These are phyloP conservation scores for Anguilla anguilla DNA, from an alignment of 2,797 vertebrate species.

Conservation along the genomic window DNA sequence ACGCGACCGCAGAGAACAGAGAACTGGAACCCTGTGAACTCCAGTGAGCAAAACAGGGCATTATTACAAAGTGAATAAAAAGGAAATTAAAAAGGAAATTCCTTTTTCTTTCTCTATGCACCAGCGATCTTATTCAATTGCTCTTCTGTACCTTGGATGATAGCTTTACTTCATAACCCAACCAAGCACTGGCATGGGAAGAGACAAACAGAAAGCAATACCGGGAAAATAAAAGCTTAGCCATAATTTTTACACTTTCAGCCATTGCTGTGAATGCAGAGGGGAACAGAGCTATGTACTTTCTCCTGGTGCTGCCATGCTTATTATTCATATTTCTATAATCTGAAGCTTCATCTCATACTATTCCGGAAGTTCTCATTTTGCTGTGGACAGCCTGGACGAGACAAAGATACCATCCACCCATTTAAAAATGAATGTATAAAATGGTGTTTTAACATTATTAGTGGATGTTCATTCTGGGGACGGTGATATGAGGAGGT, in stretches of 20 bases:
- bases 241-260: conserved; percentile 9
- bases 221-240: neutral
- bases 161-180: conserved; percentile 12
- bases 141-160: conserved; percentile 13
- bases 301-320: neutral
- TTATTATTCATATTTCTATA: conserved; percentile 26
- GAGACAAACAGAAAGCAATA: neutral
- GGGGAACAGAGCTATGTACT: neutral
- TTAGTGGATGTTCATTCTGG: neutral
- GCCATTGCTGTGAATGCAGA: conserved; percentile 9
- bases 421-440: conserved; percentile 20
- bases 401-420: conserved; percentile 9
- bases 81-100: conserved; percentile 9
- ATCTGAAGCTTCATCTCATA: neutral
- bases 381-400: conserved; percentile 9
- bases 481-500: neutral
- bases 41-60: neutral
- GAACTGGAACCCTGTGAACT: conserved; percentile 50
- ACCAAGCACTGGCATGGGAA: neutral
- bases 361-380: conserved; percentile 4
- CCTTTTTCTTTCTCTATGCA: conserved; percentile 12
- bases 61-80: neutral
- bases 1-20: conserved; percentile 69
- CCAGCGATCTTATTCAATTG: conserved; percentile 12
- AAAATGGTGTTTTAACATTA: conserved; percentile 7